phyloP scores from a whole-genome alignment of 2,888 invertebrate species.

The Ariolimax columbianus region DNA sequence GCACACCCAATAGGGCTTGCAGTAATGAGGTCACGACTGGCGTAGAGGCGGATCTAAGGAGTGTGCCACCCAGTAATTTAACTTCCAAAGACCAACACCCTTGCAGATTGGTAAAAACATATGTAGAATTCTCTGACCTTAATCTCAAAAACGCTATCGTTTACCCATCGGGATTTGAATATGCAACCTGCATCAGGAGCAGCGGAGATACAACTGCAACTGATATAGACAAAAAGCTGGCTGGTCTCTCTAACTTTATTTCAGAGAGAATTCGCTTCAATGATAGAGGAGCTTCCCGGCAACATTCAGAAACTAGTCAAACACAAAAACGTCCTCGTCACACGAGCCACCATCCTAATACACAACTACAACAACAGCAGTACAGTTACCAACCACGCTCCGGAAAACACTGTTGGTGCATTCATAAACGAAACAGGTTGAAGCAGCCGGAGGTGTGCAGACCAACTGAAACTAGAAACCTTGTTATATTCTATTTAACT shows the following conservation, averaged over 20 bases:
- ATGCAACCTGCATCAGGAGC: not conserved
- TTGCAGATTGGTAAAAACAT: not conserved
- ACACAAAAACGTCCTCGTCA: too few species aligned
- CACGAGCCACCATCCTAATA: not conserved
- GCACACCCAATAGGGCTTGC: not conserved
- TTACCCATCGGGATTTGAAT: conserved; percentile 22
- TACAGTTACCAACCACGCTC: not conserved
- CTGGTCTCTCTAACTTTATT: not conserved
- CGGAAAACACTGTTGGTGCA: not conserved
- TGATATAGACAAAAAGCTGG: not conserved
- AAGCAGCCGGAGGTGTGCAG: not conserved
- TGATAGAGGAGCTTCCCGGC: not conserved
- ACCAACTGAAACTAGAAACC: not conserved
- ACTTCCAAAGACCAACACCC: too few species aligned
- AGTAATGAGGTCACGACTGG: not conserved
- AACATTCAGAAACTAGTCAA: not conserved
- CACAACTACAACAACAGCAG: not conserved
- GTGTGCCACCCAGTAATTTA: too few species aligned
- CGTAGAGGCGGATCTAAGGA: too few species aligned
- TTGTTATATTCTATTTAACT: conserved; percentile 1
- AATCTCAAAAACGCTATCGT: conserved; percentile 6
- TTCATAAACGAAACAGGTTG: conserved; percentile 6
- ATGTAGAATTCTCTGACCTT: not conserved
- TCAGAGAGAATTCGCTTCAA: not conserved
- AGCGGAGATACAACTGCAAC: not conserved